These are phyloP conservation scores for Drosophila orosa DNA, from an alignment of 1,140 invertebrate genomes.

Conservation along the genomic window DNA sequence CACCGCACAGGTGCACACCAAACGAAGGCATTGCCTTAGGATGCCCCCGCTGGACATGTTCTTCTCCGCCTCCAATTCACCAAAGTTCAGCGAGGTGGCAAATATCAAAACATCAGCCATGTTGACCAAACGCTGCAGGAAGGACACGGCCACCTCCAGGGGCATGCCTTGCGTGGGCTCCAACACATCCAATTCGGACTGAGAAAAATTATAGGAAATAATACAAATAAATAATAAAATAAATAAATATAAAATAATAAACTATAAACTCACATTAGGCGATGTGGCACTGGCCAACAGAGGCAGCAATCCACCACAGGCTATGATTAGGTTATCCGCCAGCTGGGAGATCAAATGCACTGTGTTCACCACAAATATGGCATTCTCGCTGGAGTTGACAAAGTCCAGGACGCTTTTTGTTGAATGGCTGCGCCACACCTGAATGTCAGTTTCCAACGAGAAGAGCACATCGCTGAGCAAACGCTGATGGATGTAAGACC, in stretches of 20 bases:
- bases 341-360: slow-evolving; percentile 99
- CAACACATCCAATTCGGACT: slow-evolving; percentile 99
- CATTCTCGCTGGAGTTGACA: slow-evolving; percentile 98
- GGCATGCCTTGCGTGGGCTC: slow-evolving; percentile 99
- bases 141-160: slow-evolving; percentile 98
- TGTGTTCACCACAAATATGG: slow-evolving; percentile 99
- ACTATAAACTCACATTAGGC: slow-evolving; percentile 92
- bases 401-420: slow-evolving; percentile 99
- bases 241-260: not conserved
- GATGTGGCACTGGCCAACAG: slow-evolving; percentile 98
- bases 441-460: slow-evolving; percentile 98
- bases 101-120: slow-evolving; percentile 99
- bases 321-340: slow-evolving; percentile 99
- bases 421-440: slow-evolving; percentile 95
- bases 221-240: not conserved
- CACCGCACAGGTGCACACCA: slow-evolving; percentile 99
- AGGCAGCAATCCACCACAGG: slow-evolving; percentile 98
- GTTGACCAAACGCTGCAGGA: slow-evolving; percentile 97
- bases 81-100: slow-evolving; percentile 98
- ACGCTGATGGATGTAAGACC: slow-evolving; percentile 99
- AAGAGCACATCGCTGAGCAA: slow-evolving; percentile 98
- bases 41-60: slow-evolving; percentile 99
- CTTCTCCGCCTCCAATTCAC: slow-evolving; percentile 99
- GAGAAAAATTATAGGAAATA: slow-evolving; percentile 39
- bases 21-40: slow-evolving; percentile 96